Percentiles rank a stretch among this genome's conserved stretches.
These are phyloP conservation scores for Todiramphus saurophagus DNA, from an alignment of 2,113 vertebrate genomes.

Conservation along the genomic window DNA sequence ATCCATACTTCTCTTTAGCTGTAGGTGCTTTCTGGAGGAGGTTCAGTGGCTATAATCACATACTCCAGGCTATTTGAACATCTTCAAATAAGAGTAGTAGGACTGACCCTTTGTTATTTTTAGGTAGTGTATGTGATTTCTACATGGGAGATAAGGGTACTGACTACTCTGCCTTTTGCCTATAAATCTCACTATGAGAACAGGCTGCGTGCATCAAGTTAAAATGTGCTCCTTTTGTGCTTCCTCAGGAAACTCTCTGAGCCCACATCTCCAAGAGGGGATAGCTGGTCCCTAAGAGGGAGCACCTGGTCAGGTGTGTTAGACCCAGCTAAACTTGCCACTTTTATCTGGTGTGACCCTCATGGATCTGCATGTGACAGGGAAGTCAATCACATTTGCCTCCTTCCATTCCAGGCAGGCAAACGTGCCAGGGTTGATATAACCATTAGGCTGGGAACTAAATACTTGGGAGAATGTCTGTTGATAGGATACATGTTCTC, in stretches of 20 bases:
- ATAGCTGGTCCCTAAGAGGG: neutral
- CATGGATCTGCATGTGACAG: neutral
- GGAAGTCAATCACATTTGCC: neutral
- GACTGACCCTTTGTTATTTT: neutral
- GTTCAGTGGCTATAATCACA: neutral
- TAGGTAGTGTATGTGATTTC: fast-evolving
- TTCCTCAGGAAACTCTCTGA: neutral
- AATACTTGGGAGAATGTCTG: neutral
- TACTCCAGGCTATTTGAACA: neutral
- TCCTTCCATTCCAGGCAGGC: neutral
- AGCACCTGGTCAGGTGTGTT: neutral
- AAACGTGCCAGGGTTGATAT: neutral
- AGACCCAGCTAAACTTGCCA: neutral
- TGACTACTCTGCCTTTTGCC: neutral
- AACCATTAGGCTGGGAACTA: neutral
- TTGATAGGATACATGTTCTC: neutral
- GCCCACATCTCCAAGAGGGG: neutral
- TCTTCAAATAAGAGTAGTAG: neutral
- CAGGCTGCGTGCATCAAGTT: fast-evolving
- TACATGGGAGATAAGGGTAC: neutral
- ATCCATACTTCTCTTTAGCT: neutral
- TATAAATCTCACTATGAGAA: neutral
- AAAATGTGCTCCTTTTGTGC: neutral
- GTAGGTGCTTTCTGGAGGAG: neutral
- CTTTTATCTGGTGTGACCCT: neutral